A percentile compares a stretch with the other conserved stretches of the same genome.
phyloP scores from a whole-genome alignment of 1,140 invertebrate species.

The Drosophila biarmipes region DNA sequence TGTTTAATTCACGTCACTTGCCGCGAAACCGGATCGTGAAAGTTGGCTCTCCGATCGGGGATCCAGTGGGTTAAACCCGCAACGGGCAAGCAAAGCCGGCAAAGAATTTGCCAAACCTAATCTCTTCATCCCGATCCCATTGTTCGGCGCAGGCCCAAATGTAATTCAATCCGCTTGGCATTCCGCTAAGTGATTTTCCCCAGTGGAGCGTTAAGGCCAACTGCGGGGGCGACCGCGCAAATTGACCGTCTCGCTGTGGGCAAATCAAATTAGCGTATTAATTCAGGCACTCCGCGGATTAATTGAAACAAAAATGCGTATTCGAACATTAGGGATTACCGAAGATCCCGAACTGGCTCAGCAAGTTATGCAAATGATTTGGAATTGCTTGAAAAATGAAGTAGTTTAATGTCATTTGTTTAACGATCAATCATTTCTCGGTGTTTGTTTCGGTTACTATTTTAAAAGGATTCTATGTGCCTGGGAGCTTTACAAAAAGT shows the following conservation, averaged over 20 bases:
- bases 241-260: constrained; percentile 33
- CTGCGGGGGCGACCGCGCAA: constrained; percentile 42
- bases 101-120: constrained; percentile 66
- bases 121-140: constrained; percentile 47
- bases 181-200: constrained; percentile 67
- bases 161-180: constrained; percentile 57
- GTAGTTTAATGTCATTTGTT: neutral
- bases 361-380: neutral
- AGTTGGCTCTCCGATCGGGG: constrained; percentile 46
- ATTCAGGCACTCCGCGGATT: constrained; percentile 19
- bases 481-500: too few species aligned
- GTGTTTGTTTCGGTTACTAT: neutral
- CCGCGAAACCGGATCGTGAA: constrained; percentile 73
- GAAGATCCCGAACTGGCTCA: neutral
- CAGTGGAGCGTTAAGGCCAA: constrained; percentile 45
- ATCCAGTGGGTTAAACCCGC: constrained; percentile 67
- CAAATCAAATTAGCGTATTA: constrained; percentile 51
- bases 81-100: constrained; percentile 32
- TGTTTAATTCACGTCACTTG: constrained; percentile 68
- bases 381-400: neutral
- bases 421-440: neutral
- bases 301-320: constrained; percentile 11
- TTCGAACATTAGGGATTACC: constrained; percentile 1
- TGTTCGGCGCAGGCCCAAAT: constrained; percentile 33
- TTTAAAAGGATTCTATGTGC: too few species aligned